phyloP scores from a whole-genome alignment of 2,797 vertebrate genomes.

The Hippoglossus hippoglossus region DNA sequence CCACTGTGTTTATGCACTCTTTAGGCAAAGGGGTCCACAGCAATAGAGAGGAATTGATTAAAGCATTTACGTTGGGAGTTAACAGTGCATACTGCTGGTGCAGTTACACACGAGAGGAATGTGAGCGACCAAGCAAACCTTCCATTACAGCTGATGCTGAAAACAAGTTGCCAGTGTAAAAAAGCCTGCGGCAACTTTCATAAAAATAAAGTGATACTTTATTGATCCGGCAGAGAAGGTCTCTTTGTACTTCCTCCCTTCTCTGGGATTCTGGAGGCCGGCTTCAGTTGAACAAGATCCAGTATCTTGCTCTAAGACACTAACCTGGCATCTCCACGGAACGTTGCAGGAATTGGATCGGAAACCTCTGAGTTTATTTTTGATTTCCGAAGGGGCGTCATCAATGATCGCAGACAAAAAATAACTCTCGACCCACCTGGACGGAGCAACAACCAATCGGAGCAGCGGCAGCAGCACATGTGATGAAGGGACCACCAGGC shows the following conservation, averaged over 20 bases:
- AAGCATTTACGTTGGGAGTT: slow-evolving; percentile 41
- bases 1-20: slow-evolving; percentile 48
- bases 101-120: slow-evolving; percentile 48
- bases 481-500: too few species aligned
- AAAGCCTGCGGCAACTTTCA: slow-evolving; percentile 56
- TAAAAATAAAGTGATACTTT: slow-evolving; percentile 64
- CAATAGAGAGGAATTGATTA: slow-evolving; percentile 52
- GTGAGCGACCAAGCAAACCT: slow-evolving; percentile 57
- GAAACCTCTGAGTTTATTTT: background rate
- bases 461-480: too few species aligned
- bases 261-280: slow-evolving; percentile 2
- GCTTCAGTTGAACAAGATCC: background rate
- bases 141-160: slow-evolving; percentile 53
- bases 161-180: slow-evolving; percentile 54
- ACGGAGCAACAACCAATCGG: too few species aligned
- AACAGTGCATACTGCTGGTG: slow-evolving; percentile 18
- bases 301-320: too few species aligned
- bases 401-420: background rate
- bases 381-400: too few species aligned
- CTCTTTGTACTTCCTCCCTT: slow-evolving; percentile 32
- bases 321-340: background rate
- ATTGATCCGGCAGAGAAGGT: slow-evolving; percentile 55
- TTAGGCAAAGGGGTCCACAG: slow-evolving; percentile 44
- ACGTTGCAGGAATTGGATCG: fast-evolving
- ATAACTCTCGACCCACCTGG: background rate